Percentiles rank a stretch among this genome's conserved stretches.
Conservation (phyloP, 2,888 invertebrate genomes). For the Caenorhabditis sp. region DNA sequence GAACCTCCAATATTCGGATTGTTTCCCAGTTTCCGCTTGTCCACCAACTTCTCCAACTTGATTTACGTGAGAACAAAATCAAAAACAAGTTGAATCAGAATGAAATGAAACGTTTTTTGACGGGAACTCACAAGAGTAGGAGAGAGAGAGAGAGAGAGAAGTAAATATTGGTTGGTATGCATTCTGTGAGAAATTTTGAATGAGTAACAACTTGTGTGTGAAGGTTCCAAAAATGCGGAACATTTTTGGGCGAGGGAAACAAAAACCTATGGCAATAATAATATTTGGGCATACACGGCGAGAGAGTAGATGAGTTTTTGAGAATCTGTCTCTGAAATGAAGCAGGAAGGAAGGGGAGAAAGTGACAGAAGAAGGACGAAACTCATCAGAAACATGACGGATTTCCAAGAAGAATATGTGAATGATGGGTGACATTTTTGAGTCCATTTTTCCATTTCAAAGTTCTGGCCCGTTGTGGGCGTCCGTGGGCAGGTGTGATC, state of each 20-base stretch:
- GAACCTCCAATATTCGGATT: not conserved
- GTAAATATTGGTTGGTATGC: no score
- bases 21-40: not conserved
- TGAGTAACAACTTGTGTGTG: not conserved
- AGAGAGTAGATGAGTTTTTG: slow-evolving; percentile 23
- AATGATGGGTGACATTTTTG: slow-evolving; percentile 22
- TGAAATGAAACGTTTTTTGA: no score
- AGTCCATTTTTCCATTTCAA: not conserved
- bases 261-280: slow-evolving; percentile 8
- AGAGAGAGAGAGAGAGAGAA: no score
- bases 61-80: no score
- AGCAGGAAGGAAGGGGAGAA: slow-evolving; percentile 16
- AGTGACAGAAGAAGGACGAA: slow-evolving; percentile 35
- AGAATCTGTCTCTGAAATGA: slow-evolving; percentile 6
- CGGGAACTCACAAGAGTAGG: no score
- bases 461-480: no score
- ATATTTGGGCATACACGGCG: slow-evolving; percentile 15
- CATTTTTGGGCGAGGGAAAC: not conserved
- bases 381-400: slow-evolving; percentile 19
- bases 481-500: slow-evolving; percentile 16
- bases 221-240: not conserved
- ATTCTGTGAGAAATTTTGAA: no score
- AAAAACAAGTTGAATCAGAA: no score
- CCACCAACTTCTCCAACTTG: no score
- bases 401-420: not conserved